Base-by-base conservation (phyloP, 2,797 vertebrate species). In the Enteromius viviparus region DNA sequence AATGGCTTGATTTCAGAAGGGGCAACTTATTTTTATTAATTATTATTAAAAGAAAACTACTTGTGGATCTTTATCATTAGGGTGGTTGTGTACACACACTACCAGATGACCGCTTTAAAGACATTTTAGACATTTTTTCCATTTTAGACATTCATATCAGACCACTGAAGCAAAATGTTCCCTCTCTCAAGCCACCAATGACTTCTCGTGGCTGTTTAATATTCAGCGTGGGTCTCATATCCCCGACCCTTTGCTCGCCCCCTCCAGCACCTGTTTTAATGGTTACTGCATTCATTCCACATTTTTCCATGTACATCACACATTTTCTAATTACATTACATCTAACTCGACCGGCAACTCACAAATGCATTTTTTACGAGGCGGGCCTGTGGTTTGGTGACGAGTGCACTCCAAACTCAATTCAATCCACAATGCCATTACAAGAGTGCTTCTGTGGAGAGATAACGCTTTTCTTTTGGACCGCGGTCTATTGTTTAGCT, bases 241-340 rank as follows among this genome's bases (percentile, higher is more conserved):
- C 72, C 84, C 77, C 34, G 23, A 68, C 75, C 78, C 85, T 85
- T 62, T 84, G 87, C 70, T n/a, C 80, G 55, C 77, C 83, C 21
- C 15, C 81, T 71, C 76, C 82, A 64, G 80, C 66, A 60, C 72
- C 79, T 75, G 87, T 79, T 76, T 69, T 82, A 87, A 51, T 87
- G 84, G 88, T 2, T 68, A 53, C 72, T 45, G 34, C 58, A 69
- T 85, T 77, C 55, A 45, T 62, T 40, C 55, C 76, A 66, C 70
- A 62, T 82, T 83, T 87, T 68, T 19, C 26, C 45, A 12, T 64
- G 51, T 71, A 40, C 77, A 76, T 66, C 75, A 55, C 45, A 84
- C 58, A 55, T 65, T 74, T 83, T 86, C 78, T 90, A 89, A 89
- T 80, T 87, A 84, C 85, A 71, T 77, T 87, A 83, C 90, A 88